Percentiles rank a stretch among this genome's conserved stretches.
phyloP scores from a whole-genome alignment of 2,888 invertebrate genomes.

The Epinotia demarniana region DNA sequence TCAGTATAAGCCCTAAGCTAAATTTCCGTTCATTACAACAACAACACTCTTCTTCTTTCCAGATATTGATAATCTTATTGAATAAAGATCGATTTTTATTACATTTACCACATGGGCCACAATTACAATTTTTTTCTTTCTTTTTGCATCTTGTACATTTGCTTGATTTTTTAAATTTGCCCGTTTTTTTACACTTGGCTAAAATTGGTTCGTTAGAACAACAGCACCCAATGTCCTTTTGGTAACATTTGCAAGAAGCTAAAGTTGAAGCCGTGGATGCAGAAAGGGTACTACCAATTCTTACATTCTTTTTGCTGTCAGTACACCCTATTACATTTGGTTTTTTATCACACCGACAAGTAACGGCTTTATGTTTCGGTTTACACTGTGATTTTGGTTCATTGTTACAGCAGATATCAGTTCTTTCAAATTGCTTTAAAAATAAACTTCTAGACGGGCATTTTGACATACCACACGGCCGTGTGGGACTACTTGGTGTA shows the following conservation, averaged over 20 bases:
- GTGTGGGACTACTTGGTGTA: neutral
- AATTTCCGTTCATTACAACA: neutral
- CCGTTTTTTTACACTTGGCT: neutral
- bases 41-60: neutral
- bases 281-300: neutral
- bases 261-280: neutral
- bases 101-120: neutral
- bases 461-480: neutral
- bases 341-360: conserved; percentile 4
- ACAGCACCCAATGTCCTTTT: conserved; percentile 5
- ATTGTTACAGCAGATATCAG: conserved; percentile 1
- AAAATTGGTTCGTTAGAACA: conserved; percentile 9
- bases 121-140: neutral
- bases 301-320: neutral
- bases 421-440: conserved; percentile 19
- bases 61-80: neutral
- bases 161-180: neutral
- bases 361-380: conserved; percentile 1
- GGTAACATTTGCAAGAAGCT: neutral
- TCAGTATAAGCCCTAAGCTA: neutral
- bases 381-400: conserved; percentile 11
- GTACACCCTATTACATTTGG: conserved; percentile 9
- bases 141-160: neutral
- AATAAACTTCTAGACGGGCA: neutral
- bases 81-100: neutral